phyloP scores from a whole-genome alignment of 2,797 vertebrate genomes.

The Lacerta viridis region DNA sequence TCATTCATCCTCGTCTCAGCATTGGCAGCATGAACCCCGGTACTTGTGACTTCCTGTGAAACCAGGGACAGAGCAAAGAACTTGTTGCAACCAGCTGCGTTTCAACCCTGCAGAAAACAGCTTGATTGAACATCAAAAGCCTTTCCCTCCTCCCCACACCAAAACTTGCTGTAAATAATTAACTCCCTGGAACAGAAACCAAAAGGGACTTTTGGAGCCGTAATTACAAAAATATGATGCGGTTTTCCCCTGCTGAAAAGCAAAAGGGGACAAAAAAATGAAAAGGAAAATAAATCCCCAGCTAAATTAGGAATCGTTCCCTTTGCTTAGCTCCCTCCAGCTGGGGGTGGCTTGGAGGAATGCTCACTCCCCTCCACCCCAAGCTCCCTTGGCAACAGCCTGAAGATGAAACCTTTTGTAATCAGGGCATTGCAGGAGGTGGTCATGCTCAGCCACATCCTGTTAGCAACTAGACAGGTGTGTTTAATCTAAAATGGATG shows the following conservation, averaged over 20 bases:
- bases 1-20: background rate
- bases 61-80: accelerated
- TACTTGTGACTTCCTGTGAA: background rate
- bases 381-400: background rate
- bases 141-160: background rate
- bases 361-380: background rate
- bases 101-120: background rate
- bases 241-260: accelerated
- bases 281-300: background rate
- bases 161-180: background rate
- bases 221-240: conserved; percentile 5
- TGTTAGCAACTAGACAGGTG: background rate
- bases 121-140: conserved; percentile 17
- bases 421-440: conserved; percentile 49
- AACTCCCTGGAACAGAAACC: background rate
- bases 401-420: conserved; percentile 51
- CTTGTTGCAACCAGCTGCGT: conserved; percentile 18
- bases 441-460: background rate
- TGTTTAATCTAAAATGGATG: background rate
- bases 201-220: conserved; percentile 8
- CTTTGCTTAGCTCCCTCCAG: conserved; percentile 29
- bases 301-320: conserved; percentile 43
- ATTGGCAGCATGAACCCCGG: background rate
- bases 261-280: background rate
- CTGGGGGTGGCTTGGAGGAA: background rate